Evolutionary conservation across 2,888 invertebrate genomes (phyloP), one percentile per base, ranked within the genome.

Genomic region (Ophion slaviceki): DNA sequence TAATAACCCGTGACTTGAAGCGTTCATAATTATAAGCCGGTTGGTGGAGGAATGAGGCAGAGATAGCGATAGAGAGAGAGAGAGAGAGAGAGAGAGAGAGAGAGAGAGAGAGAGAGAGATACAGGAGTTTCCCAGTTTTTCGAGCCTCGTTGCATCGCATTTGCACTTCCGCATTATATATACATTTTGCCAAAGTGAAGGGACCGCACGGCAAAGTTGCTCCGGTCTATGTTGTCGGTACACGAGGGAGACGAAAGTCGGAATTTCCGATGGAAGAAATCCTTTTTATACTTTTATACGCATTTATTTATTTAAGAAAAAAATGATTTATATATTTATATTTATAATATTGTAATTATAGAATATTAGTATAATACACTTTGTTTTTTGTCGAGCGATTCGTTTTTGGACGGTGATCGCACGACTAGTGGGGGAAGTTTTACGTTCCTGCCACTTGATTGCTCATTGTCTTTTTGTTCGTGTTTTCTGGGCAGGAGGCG

Each of bases 11-110:
- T 81, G 82, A 90, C 86, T 89, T 86, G 82, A 80, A 88, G 87
- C 88, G 88, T 88, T 90, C 91, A 92, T 92, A 92, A 91, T 92
- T 91, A 90, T 90, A 91, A 89, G 87, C 88, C 88, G 80, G 80
- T 70, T 80, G 71, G 61, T 32, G 75, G 24, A 40, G 10, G 32
- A 64, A 17, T 24, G 75, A 64, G 59, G 28, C 11, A 53, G 70
- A 70, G 53, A 68, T 24, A 66, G 62, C 59, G 57, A 67, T 8
- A n/a, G n/a, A 70, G 24, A 14, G 53, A 28, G 36, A 17, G 20
- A 36, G 71, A 71, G 71, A 70, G 62, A 67, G 45, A 67, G 70
- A 32, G 64, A 32, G 20, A 57, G 68, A 59, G 59, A 11, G 45
- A 61, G 36, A 17, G 20, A 36, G 71, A 71, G 71, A 70, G 62